Conservation (phyloP, 2,888 invertebrate species). For the Pachliopta kotzebuea region DNA sequence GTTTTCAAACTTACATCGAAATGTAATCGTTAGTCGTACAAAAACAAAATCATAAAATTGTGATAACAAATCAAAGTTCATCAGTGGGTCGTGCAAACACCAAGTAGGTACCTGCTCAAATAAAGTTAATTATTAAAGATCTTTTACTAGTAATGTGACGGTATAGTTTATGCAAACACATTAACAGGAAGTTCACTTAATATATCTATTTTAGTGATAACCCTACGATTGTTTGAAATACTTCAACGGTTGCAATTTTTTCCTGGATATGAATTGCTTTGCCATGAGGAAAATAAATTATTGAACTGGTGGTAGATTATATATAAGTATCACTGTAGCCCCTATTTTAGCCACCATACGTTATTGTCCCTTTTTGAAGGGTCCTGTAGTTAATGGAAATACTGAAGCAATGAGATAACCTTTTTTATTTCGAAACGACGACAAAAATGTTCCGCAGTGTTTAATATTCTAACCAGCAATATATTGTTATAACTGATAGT, state of each 20-base stretch:
- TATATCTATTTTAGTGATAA: neutral
- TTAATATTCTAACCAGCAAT: too few species aligned
- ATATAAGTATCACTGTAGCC: too few species aligned
- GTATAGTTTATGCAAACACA: neutral
- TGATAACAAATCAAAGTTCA: constrained; percentile 13
- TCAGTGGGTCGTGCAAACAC: constrained; percentile 15
- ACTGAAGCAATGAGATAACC: too few species aligned
- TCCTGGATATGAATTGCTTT: neutral
- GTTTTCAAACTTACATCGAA: too few species aligned
- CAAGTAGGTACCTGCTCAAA: neutral
- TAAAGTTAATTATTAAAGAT: neutral
- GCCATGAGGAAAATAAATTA: too few species aligned
- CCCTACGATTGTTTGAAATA: neutral
- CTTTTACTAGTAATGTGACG: neutral
- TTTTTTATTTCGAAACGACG: too few species aligned
- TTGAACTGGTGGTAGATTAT: too few species aligned
- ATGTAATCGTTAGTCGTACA: neutral
- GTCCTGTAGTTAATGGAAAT: too few species aligned
- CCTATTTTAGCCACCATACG: too few species aligned
- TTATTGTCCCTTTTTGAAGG: too few species aligned
- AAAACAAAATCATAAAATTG: neutral
- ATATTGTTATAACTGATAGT: too few species aligned
- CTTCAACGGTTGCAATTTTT: neutral
- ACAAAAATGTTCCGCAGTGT: too few species aligned
- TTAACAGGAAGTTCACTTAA: neutral